phyloP scores from a whole-genome alignment of 2,888 invertebrate species.

The Caenorhabditis japonica region DNA sequence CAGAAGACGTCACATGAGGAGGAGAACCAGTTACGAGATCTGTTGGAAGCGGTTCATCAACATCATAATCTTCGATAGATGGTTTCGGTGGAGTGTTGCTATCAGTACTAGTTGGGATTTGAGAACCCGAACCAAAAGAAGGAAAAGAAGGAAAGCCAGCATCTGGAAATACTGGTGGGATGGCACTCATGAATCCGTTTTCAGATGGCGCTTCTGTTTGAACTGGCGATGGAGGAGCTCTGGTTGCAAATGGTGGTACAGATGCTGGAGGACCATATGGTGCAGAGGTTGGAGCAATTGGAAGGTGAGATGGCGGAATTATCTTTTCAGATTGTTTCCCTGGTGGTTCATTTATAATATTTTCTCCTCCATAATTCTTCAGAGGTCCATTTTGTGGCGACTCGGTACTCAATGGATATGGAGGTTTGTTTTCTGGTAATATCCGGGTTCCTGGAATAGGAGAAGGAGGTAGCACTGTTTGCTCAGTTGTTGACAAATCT shows the following conservation, averaged over 20 bases:
- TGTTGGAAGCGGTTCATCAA: conserved; percentile 24
- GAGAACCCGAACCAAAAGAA: conserved; percentile 34
- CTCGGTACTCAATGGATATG: conserved; percentile 2
- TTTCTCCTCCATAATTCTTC: conserved; percentile 33
- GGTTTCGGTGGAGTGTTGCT: conserved; percentile 32
- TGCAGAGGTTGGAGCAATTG: not conserved
- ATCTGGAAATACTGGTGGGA: conserved; percentile 25
- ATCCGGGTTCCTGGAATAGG: too few relatives aligned
- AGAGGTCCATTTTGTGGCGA: conserved; percentile 26
- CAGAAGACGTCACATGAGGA: not conserved
- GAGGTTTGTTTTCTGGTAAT: too few relatives aligned
- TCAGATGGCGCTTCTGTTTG: conserved; percentile 10
- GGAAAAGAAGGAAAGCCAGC: conserved; percentile 1
- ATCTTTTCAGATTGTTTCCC: conserved; percentile 4
- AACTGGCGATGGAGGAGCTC: not conserved
- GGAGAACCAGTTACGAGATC: conserved; percentile 26
- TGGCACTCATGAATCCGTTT: conserved; percentile 33
- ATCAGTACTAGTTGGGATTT: conserved; percentile 31
- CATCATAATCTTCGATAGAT: conserved; percentile 29
- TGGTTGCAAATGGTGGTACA: not conserved
- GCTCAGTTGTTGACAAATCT: too few relatives aligned
- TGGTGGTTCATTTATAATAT: conserved; percentile 19
- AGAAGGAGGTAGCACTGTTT: too few relatives aligned
- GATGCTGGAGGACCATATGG: not conserved
- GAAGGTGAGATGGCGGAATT: not conserved